Conservation (phyloP, 1,140 invertebrate genomes). For the Wasmannia auropunctata region DNA sequence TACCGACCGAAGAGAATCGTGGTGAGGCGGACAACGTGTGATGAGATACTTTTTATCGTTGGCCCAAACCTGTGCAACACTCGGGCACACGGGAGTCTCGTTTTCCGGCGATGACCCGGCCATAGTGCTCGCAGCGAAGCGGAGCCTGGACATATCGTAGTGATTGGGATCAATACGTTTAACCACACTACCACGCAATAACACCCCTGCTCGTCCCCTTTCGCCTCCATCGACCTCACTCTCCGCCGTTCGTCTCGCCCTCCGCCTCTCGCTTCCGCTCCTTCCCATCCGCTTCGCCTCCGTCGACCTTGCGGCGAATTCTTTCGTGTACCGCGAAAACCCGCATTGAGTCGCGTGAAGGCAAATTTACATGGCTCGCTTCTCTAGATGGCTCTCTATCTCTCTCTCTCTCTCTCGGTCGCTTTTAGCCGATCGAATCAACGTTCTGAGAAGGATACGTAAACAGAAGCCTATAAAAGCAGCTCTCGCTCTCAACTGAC, state of each 20-base stretch:
- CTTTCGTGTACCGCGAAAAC: conserved; percentile 60
- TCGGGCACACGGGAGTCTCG: not conserved
- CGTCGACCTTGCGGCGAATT: conserved; percentile 60
- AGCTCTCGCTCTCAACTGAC: not conserved
- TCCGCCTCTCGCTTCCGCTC: conserved; percentile 34
- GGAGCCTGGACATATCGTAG: conserved; percentile 70
- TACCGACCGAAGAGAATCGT: not conserved
- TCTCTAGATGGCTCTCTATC: too few species aligned
- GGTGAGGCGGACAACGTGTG: not conserved
- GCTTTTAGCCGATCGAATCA: not conserved
- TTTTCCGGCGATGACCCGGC: conserved; percentile 60
- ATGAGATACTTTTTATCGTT: not conserved
- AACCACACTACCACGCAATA: conserved; percentile 68
- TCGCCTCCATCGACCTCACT: conserved; percentile 66
- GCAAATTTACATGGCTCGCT: not conserved
- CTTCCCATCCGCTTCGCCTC: conserved; percentile 49
- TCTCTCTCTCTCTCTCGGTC: too few species aligned
- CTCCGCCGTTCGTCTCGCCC: conserved; percentile 49
- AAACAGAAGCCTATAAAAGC: not conserved
- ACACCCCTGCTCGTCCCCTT: conserved; percentile 67
- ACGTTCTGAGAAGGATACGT: not conserved
- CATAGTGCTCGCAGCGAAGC: conserved; percentile 54
- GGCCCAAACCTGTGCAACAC: not conserved
- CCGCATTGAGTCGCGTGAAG: conserved; percentile 34
- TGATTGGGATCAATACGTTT: conserved; percentile 76